Base-by-base conservation (phyloP, 2,797 vertebrate genomes). In the Falco berigora region DNA sequence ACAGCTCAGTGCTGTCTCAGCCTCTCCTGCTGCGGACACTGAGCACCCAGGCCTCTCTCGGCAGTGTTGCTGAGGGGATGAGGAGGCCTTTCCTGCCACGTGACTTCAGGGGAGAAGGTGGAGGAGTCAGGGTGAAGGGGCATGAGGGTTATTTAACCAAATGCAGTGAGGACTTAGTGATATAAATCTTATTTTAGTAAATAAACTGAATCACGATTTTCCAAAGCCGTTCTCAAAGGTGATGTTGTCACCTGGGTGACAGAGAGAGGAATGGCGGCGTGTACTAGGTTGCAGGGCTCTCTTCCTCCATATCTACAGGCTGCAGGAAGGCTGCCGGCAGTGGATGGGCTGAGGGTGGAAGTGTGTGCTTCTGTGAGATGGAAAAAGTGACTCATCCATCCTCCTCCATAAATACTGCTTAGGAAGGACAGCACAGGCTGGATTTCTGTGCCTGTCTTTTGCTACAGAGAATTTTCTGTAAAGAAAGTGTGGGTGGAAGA, bases 341-440 rank as follows among this genome's bases (percentile, higher is more conserved):
- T 83, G 46, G 28, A 71, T 40, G 34, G 46, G 42, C 79, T 85
- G 61, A 88, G 68, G 53, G 75, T 87, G 78, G 72, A 91, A 83
- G 49, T 90, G 68, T 10, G 2, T 91, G 49, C 59, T 91, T 92
- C 36, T 94, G 66, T 77, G 79, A 75, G 58, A 46, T 44, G 78
- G 86, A 96, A 92, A 83, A 89, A 93, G 34, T 92, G 84, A 95
- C 77, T 95, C 92, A 87, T 82, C 64, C 42, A 40, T 87, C 67
- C 62, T 92, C 44, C 56, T 95, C 53, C 64, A 89, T 53, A 85
- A 90, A 62, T 61, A 44, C 78, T 91, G 53, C 83, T 61, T 61
- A 62, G 78, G 86, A 94, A 86, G 86, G 90, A 52, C 84, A 94
- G 34, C 19, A 8, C 30, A 38, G 59, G 30, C 55, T 69, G 74